These are phyloP conservation scores for Apostichopus californicus DNA, from an alignment of 35 echinoderm and acorn worm genomes.

Conservation along the genomic window DNA sequence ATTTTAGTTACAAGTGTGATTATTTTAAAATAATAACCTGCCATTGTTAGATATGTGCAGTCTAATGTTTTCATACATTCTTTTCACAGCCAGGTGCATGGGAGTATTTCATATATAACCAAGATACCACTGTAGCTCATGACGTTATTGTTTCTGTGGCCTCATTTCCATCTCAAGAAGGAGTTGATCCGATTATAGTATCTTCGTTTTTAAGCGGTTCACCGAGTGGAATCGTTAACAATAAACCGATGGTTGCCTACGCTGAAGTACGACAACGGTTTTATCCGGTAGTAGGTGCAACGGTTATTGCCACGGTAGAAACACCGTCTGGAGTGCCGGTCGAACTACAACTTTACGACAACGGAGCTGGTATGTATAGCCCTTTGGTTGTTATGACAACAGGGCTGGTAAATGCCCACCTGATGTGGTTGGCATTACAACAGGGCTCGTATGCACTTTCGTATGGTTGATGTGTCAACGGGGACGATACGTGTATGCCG, in stretches of 20 bases:
- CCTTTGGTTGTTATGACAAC: no score
- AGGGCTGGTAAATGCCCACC: no score
- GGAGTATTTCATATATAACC: conserved; percentile 35
- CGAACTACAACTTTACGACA: conserved; percentile 25
- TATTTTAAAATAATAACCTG: background rate
- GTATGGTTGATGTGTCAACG: no score
- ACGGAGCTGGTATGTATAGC: conserved; percentile 31
- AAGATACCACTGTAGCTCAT: background rate
- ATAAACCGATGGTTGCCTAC: conserved; percentile 2
- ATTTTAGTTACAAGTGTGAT: background rate
- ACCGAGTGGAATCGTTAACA: background rate
- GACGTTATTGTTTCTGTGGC: conserved; percentile 13
- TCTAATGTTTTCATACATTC: background rate
- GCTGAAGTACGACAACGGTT: conserved; percentile 41
- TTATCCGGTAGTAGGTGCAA: conserved; percentile 1
- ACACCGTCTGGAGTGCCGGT: background rate
- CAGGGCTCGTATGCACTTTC: no score
- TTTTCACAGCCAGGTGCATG: conserved; percentile 27
- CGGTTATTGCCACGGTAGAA: conserved; percentile 25
- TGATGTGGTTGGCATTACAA: no score
- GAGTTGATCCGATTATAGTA: conserved; percentile 18
- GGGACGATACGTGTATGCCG: no score
- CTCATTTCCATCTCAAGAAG: background rate
- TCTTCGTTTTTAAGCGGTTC: conserved; percentile 22
- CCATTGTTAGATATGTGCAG: background rate